A percentile compares a stretch with the other conserved stretches of the same genome.
These are phyloP conservation scores for Dendrolimus pini DNA, from an alignment of 2,888 invertebrate species.

Conservation along the genomic window DNA sequence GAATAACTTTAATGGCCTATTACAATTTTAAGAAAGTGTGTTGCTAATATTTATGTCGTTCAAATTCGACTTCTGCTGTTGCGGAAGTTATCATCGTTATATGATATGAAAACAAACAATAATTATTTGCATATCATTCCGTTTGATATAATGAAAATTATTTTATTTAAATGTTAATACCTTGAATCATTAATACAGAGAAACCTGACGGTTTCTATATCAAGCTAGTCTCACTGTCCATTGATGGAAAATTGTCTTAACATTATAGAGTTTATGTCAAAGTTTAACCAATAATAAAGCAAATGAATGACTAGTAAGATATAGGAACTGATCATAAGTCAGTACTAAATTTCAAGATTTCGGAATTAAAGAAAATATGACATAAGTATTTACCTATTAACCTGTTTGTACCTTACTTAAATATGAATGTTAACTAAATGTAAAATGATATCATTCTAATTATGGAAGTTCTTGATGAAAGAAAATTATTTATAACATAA, in stretches of 20 bases:
- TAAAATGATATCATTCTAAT: no score
- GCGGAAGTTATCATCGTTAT: constrained; percentile 27
- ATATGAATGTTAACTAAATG: constrained; percentile 36
- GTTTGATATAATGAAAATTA: constrained; percentile 7
- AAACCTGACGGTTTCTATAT: background rate
- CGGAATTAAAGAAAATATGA: constrained; percentile 15
- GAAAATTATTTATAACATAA: no score
- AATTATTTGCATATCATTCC: constrained; percentile 36
- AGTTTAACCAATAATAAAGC: no score
- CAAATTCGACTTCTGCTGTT: constrained; percentile 51
- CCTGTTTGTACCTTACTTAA: constrained; percentile 48
- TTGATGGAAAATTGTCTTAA: constrained; percentile 4
- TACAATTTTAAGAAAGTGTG: constrained; percentile 59
- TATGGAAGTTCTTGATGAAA: no score
- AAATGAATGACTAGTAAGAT: no score
- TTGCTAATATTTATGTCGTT: constrained; percentile 61
- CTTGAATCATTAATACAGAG: constrained; percentile 7
- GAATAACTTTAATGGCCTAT: constrained; percentile 68
- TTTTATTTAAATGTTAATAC: constrained; percentile 7
- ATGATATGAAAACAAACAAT: constrained; percentile 17
- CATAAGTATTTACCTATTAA: constrained; percentile 32
- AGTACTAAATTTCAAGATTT: constrained; percentile 28
- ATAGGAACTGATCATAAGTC: no score
- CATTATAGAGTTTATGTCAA: no score
- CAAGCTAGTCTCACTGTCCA: background rate